Base-by-base conservation (phyloP, 2,113 vertebrate species). In the Boleophthalmus pectinirostris region DNA sequence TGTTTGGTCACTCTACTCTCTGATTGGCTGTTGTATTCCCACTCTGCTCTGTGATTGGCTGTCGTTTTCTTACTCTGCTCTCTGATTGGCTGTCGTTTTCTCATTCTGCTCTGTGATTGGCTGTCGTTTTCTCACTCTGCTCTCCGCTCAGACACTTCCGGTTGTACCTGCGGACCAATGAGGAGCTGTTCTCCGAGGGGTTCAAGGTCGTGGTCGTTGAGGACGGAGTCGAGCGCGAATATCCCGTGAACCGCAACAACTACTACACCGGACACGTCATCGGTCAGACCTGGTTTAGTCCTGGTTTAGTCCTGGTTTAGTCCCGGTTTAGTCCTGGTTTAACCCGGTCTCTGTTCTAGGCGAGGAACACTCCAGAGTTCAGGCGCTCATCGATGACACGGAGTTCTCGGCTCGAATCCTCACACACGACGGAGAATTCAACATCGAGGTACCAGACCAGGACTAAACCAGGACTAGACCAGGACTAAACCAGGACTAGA, bases 231-330 rank as follows among this genome's bases (percentile, higher is more conserved):
- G 94, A 95, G 69, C 91, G 84, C 0, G 81, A 80, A 14, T 87
- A 91, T 58, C 72, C 60, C 0, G 91, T 99, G 72, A 94, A 95
- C 6, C 94, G 95, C 91, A 95, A 97, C 72, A 95, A 97, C 87
- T 98, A 96, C 92, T 98, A 97, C 92, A 96, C 87, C 0, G 97
- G 97, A 74, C 97, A 99, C 7, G 95, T 99, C 0, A 94, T 98
- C 11, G 97, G 97, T 99, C 60, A 93, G 94, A 3, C 53, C 53
- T 21, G 53, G 8, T 56, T 56, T 23, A 23, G 53, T 56, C 53
- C 53, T 56, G 53, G 7, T 56, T 21, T 23, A 23, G 53, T 2
- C 53, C 53, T 21, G 53, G 8, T 56, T 21, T 11, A 56, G 53
- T 56, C n/a, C 53, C 23, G 53, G 16, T 56, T 21, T 23, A 56